Base-by-base conservation (phyloP, 2,888 invertebrate species). In the Antheraea assamensis region DNA sequence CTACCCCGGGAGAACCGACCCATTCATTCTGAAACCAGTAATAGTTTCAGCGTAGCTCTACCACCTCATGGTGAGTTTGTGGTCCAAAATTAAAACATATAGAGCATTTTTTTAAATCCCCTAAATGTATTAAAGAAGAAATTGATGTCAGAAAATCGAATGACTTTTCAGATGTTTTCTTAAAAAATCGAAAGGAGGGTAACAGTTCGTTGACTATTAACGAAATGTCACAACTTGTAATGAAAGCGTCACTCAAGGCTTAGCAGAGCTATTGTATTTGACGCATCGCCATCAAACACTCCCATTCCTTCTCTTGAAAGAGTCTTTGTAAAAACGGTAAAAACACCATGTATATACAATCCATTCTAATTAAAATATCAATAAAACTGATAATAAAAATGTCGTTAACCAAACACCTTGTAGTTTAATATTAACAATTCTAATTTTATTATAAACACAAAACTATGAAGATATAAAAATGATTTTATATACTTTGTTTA, bases 241-340 rank as follows among this genome's bases (percentile, higher is more conserved):
- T 92, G 89, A 91, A 91, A 87, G 88, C 87, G 90, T 91, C 91
- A 90, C 89, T 89, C 86, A 88, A 83, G 76, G 84, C 85, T 89
- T 83, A 84, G 82, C 82, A 82, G 85, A 83, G 82, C 85, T 82
- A 88, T 92, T 92, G 89, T 90, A 82, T 84, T 82, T 81, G 80
- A 80, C 84, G 80, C 81, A 79, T 79, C 78, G 78, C 75, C 79
- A 77, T 79, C 78, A 82, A 87, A 83, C 85, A 85, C 81, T 81
- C 82, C 78, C 80, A 83, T 83, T 87, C 87, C 84, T 80, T 80
- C 79, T 78, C 75, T 72, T 78, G 75, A 80, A 80, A 78, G 80
- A 82, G 82, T 81, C 77, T 70, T 78, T 80, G 81, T 82, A 80
- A 79, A n/a, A 76, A 78, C 77, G 74, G 68, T 73, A 21, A 58